phyloP scores from a whole-genome alignment of 2,888 invertebrate species.

The Hemistola chrysoprasaria region DNA sequence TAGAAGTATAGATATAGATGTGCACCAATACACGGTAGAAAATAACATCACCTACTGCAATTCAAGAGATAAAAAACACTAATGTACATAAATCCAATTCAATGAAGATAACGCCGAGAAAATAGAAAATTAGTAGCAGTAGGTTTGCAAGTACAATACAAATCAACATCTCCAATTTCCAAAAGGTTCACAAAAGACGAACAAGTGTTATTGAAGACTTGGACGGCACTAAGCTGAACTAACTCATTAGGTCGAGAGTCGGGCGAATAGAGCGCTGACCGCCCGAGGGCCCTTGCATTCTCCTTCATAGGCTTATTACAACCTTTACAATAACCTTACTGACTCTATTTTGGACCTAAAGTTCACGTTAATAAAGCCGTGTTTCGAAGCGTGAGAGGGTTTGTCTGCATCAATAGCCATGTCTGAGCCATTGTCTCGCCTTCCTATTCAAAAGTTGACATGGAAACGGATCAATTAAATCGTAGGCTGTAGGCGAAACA shows the following conservation, averaged over 20 bases:
- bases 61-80: too few species aligned
- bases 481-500: slow-evolving; percentile 14
- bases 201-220: slow-evolving; percentile 15
- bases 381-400: slow-evolving; percentile 12
- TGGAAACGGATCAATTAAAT: slow-evolving; percentile 37
- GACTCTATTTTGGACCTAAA: slow-evolving; percentile 39
- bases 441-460: slow-evolving; percentile 51
- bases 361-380: slow-evolving; percentile 14
- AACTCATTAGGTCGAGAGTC: slow-evolving; percentile 69
- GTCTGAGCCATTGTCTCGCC: slow-evolving; percentile 54
- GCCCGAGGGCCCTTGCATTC: slow-evolving; percentile 55
- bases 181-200: neutral
- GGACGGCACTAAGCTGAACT: slow-evolving; percentile 28
- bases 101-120: too few species aligned
- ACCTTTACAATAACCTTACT: slow-evolving; percentile 36
- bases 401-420: slow-evolving; percentile 38
- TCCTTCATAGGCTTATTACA: slow-evolving; percentile 54
- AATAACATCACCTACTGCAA: too few species aligned
- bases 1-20: too few species aligned
- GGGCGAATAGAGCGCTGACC: slow-evolving; percentile 56
- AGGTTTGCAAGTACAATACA: too few species aligned
- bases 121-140: too few species aligned
- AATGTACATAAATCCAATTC: too few species aligned
- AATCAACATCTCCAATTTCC: too few species aligned
- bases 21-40: too few species aligned